Evolutionary conservation across 2,888 invertebrate species (phyloP).

Genomic region (Cheilosia scutellata): DNA sequence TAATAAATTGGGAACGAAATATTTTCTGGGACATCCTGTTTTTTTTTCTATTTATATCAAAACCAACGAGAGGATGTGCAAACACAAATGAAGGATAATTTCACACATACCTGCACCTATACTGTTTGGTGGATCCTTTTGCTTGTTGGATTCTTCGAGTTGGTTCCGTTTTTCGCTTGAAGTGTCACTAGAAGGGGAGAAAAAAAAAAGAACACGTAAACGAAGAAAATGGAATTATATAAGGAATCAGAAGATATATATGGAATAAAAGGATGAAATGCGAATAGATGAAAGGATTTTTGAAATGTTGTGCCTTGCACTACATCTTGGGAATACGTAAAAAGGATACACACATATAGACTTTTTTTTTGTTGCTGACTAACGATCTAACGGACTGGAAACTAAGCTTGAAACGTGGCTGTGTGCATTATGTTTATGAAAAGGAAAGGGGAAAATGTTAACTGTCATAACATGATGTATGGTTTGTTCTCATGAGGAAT

Average conservation of each 20-base stretch:
- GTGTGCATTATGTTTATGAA: background rate
- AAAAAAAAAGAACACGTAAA: background rate
- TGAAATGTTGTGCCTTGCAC: constrained; percentile 18
- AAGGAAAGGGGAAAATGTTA: constrained; percentile 15
- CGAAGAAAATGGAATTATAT: constrained; percentile 28
- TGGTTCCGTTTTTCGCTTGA: constrained; percentile 55
- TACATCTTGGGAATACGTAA: constrained; percentile 22
- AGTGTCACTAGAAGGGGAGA: constrained; percentile 49
- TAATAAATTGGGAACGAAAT: constrained; percentile 51
- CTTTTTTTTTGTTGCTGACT: background rate
- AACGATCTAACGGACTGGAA: constrained; percentile 37
- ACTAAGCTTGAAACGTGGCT: constrained; percentile 13
- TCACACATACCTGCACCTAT: constrained; percentile 66
- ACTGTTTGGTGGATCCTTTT: constrained; percentile 48
- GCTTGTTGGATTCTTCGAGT: constrained; percentile 20
- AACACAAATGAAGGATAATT: constrained; percentile 59
- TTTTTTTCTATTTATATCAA: background rate
- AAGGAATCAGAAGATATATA: constrained; percentile 8
- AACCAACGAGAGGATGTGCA: constrained; percentile 38
- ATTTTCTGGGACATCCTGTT: constrained; percentile 25
- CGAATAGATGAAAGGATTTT: constrained; percentile 49
- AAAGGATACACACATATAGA: background rate
- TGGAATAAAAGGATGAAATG: background rate
- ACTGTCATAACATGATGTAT: constrained; percentile 47
- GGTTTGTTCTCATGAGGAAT: background rate